phyloP scores from a whole-genome alignment of 2,113 vertebrate species.

The Tamias sibiricus region DNA sequence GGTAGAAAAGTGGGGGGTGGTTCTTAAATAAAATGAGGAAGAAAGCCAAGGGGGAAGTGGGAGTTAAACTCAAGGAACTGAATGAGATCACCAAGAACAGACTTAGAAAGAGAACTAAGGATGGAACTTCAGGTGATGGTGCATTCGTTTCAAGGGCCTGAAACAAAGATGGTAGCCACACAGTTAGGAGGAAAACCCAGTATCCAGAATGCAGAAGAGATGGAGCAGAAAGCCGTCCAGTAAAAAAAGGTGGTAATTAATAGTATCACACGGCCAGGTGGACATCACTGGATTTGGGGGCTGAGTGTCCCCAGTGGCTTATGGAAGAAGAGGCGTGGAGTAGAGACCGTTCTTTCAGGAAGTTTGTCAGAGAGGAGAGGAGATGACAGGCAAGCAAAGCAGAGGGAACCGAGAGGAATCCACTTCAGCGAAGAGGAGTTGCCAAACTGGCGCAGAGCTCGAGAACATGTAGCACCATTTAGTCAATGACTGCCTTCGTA shows the following conservation, averaged over 20 bases:
- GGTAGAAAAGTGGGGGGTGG: neutral
- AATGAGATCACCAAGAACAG: neutral
- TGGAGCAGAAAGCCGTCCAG: neutral
- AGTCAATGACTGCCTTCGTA: constrained; percentile 65
- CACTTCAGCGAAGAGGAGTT: constrained; percentile 29
- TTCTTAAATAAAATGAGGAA: neutral
- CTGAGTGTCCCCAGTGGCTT: neutral
- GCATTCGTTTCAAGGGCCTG: neutral
- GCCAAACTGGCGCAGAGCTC: constrained; percentile 54
- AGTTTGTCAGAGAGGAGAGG: constrained; percentile 18
- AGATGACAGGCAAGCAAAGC: constrained; percentile 5
- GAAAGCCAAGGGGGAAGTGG: neutral
- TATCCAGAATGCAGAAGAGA: neutral
- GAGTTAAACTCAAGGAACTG: neutral
- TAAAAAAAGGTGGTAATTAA: neutral
- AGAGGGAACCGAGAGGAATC: neutral
- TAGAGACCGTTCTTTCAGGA: neutral
- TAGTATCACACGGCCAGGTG: rapidly evolving
- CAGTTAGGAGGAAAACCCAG: neutral
- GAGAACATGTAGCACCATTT: constrained; percentile 63
- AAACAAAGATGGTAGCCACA: neutral
- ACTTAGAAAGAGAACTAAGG: neutral
- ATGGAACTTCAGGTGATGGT: neutral
- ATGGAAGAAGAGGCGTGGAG: neutral
- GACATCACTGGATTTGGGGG: neutral